Conservation (phyloP, 2,797 vertebrate species). For the Hafferia zeledoni region DNA sequence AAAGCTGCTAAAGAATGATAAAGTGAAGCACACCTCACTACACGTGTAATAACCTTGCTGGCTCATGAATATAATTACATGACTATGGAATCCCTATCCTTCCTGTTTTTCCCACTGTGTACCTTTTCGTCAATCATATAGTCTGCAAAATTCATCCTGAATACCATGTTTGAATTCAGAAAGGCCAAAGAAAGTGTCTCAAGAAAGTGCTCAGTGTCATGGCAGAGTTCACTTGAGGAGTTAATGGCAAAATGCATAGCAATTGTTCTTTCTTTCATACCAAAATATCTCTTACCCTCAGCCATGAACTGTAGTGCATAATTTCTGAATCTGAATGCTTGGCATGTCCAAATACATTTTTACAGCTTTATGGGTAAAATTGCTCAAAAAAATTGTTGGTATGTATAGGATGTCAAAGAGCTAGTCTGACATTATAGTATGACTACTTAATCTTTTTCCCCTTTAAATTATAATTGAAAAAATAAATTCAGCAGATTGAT, state of each 20-base stretch:
- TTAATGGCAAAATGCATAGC: background rate
- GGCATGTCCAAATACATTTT: background rate
- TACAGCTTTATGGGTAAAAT: background rate
- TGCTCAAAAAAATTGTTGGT: background rate
- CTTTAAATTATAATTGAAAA: background rate
- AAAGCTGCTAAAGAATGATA: background rate
- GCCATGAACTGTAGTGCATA: background rate
- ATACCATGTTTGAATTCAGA: background rate
- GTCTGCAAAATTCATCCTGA: rapidly evolving
- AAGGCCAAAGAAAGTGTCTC: background rate
- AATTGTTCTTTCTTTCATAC: background rate
- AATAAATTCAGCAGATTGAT: background rate
- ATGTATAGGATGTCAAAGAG: background rate
- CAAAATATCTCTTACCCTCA: background rate
- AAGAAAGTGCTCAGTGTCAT: background rate
- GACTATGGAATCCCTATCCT: background rate
- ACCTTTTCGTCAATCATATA: background rate
- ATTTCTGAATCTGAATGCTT: background rate
- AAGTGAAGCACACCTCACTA: background rate
- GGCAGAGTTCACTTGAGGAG: background rate
- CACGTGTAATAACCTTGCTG: background rate
- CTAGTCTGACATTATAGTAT: background rate
- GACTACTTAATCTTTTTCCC: background rate
- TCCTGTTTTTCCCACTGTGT: background rate
- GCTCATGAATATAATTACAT: background rate